Percentiles rank a stretch among this genome's conserved stretches.
These are phyloP conservation scores for Acronicta aceris DNA, from an alignment of 2,888 invertebrate species.

Conservation along the genomic window DNA sequence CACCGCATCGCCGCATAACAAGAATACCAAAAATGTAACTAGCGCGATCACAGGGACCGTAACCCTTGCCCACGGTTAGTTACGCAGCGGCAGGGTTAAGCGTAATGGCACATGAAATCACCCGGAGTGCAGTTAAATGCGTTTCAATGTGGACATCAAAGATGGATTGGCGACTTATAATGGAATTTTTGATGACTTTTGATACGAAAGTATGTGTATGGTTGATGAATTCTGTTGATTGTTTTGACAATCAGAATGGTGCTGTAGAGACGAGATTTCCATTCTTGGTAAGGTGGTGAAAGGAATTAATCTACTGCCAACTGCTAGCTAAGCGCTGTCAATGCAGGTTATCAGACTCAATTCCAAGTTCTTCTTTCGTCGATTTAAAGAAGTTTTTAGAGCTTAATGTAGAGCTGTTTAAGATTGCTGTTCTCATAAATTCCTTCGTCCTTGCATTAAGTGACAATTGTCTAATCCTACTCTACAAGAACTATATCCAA, in stretches of 20 bases:
- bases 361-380: no score
- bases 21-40: slow-evolving; percentile 80
- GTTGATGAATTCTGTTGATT: neutral
- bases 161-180: slow-evolving; percentile 49
- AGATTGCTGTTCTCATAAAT: no score
- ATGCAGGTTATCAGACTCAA: no score
- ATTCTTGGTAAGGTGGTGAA: no score
- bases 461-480: no score
- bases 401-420: no score
- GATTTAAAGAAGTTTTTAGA: no score
- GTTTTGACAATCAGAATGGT: slow-evolving; percentile 3
- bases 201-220: slow-evolving; percentile 1
- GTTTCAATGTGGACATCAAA: slow-evolving; percentile 78
- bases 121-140: slow-evolving; percentile 73
- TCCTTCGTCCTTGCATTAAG: no score
- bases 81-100: slow-evolving; percentile 68
- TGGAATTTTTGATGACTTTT: slow-evolving; percentile 36
- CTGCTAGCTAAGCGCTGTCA: no score
- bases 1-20: slow-evolving; percentile 70
- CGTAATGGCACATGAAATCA: slow-evolving; percentile 83
- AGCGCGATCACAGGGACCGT: slow-evolving; percentile 75
- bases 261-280: no score
- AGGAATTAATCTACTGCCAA: no score
- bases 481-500: no score
- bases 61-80: slow-evolving; percentile 87